Evolutionary conservation across 2,113 vertebrate genomes (phyloP).

Genomic region (Puma concolor): DNA sequence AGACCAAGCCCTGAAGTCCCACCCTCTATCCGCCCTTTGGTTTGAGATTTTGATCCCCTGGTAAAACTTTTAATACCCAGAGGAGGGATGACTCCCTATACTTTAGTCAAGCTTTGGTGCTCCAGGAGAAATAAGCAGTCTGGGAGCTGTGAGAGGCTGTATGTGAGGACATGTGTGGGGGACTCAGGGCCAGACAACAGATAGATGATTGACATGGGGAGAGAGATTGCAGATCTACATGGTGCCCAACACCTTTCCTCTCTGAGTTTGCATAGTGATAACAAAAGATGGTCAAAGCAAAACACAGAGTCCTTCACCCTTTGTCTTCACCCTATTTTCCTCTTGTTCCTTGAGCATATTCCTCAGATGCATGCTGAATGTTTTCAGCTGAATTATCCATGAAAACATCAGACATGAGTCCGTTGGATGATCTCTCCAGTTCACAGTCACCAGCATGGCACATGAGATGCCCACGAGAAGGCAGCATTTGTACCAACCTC

Average conservation of each 20-base stretch:
- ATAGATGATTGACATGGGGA: not conserved
- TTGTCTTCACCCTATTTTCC: not conserved
- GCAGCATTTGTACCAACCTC: not conserved
- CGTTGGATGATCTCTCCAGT: accelerated
- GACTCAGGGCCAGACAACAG: accelerated
- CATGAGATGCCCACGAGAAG: not conserved
- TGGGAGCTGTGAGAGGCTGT: not conserved
- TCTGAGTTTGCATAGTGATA: not conserved
- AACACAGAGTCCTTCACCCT: not conserved
- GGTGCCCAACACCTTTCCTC: accelerated
- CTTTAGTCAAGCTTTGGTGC: accelerated
- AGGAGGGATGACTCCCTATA: not conserved
- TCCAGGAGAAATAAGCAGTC: not conserved
- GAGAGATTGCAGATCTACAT: not conserved
- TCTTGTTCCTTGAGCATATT: not conserved
- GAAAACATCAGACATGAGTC: not conserved
- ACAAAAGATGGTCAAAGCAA: not conserved
- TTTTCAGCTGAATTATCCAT: not conserved
- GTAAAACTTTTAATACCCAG: not conserved
- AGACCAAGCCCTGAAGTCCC: not conserved
- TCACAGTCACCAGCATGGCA: accelerated
- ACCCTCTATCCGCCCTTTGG: not conserved
- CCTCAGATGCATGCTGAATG: not conserved
- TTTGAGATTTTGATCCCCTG: not conserved
- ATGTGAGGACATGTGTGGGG: accelerated